phyloP scores from a whole-genome alignment of 2,113 vertebrate species.

The Prionailurus viverrinus region DNA sequence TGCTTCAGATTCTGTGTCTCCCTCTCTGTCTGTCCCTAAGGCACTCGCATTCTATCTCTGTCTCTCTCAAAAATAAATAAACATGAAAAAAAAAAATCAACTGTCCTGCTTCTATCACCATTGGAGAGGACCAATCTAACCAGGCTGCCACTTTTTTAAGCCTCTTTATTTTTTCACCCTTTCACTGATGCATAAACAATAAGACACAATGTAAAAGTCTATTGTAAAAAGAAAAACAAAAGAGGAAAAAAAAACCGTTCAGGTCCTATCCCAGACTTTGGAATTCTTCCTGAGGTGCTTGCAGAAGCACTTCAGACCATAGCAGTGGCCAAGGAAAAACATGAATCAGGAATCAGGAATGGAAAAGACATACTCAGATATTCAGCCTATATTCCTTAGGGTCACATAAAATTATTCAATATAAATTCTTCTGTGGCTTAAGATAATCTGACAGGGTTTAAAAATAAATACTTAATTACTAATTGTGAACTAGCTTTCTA shows the following conservation, averaged over 20 bases:
- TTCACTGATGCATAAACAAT: slow-evolving; percentile 9
- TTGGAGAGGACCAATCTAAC: neutral
- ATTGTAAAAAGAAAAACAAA: neutral
- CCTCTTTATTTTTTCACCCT: neutral
- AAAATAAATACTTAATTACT: neutral
- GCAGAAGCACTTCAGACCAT: neutral
- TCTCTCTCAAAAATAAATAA: too few relatives aligned
- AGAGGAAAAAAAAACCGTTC: neutral
- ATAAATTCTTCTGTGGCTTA: neutral
- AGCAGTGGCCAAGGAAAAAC: neutral
- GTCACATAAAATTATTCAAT: slow-evolving; percentile 32
- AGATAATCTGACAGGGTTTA: neutral
- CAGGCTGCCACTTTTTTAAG: neutral
- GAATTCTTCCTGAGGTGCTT: slow-evolving; percentile 27
- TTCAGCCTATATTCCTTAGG: neutral
- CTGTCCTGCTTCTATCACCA: neutral
- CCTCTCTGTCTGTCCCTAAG: too few relatives aligned
- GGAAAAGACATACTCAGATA: neutral
- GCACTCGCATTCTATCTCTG: too few relatives aligned
- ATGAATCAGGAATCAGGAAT: neutral
- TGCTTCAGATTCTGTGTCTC: too few relatives aligned
- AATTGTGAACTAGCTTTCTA: neutral
- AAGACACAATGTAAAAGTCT: slow-evolving; percentile 34
- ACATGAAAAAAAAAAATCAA: neutral
- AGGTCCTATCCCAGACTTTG: neutral